Evolutionary conservation across 2,113 vertebrate species (phyloP).

Genomic region (Xiphophorus couchianus): DNA sequence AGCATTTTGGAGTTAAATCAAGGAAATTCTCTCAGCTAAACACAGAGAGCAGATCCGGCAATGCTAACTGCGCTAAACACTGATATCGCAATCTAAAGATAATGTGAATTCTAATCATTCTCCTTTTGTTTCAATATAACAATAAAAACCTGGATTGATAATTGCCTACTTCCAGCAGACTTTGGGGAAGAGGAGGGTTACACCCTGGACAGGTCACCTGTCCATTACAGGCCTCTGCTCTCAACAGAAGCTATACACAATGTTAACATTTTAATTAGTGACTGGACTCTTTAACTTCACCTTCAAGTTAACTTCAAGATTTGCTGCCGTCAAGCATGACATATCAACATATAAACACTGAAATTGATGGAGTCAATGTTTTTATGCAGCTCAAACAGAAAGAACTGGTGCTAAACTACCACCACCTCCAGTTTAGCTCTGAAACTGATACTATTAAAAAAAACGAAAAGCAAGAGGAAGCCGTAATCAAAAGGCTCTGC

Average conservation of each 20-base stretch:
- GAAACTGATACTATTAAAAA: neutral
- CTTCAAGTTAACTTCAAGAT: neutral
- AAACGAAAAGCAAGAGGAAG: too few relatives aligned
- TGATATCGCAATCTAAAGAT: too few relatives aligned
- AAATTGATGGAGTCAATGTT: neutral
- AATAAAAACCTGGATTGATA: neutral
- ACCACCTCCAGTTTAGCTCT: neutral
- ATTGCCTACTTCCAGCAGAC: too few relatives aligned
- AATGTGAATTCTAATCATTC: neutral
- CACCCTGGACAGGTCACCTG: too few relatives aligned
- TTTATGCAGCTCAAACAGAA: neutral
- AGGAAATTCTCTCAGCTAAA: neutral
- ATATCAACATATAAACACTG: too few relatives aligned
- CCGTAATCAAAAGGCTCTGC: neutral
- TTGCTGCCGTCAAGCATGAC: neutral
- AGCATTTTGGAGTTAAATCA: too few relatives aligned
- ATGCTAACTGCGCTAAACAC: neutral
- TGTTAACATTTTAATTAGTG: neutral
- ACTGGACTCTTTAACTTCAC: neutral
- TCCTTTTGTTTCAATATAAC: neutral
- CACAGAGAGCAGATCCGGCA: neutral
- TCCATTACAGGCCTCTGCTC: too few relatives aligned
- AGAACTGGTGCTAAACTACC: neutral
- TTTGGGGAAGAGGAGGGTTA: too few relatives aligned
- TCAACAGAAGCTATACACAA: too few relatives aligned